These are phyloP conservation scores for Dryobates pubescens DNA, from an alignment of 2,797 vertebrate genomes.

Conservation along the genomic window DNA sequence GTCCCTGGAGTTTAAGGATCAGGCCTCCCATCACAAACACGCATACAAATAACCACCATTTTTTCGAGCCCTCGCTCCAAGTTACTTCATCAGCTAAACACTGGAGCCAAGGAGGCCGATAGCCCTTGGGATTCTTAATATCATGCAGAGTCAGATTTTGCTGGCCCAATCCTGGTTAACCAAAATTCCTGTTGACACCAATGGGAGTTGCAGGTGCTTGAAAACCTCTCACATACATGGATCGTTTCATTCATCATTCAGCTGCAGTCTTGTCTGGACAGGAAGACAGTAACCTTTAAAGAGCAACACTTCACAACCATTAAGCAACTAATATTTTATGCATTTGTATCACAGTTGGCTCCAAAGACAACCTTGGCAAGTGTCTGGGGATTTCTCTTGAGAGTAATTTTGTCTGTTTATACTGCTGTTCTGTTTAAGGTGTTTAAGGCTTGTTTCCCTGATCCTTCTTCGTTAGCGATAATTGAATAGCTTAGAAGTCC, in stretches of 20 bases:
- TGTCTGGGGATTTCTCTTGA: constrained; percentile 60
- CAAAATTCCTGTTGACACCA: constrained; percentile 38
- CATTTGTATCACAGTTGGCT: constrained; percentile 62
- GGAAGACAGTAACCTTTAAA: constrained; percentile 67
- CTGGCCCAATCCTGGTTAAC: background rate
- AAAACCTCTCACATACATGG: constrained; percentile 11
- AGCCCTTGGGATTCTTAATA: background rate
- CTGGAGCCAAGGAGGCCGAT: background rate
- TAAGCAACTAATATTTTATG: constrained; percentile 66
- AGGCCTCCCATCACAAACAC: background rate
- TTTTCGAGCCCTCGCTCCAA: background rate
- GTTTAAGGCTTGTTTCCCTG: constrained; percentile 58
- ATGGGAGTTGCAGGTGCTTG: constrained; percentile 46
- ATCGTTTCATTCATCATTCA: constrained; percentile 31
- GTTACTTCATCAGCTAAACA: background rate
- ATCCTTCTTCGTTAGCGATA: constrained; percentile 59
- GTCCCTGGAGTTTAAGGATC: background rate
- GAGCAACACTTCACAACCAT: constrained; percentile 59
- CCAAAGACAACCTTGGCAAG: constrained; percentile 57
- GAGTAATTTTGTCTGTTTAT: constrained; percentile 59
- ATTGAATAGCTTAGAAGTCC: constrained; percentile 51
- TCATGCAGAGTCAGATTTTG: background rate
- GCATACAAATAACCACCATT: background rate
- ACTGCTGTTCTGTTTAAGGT: constrained; percentile 56
- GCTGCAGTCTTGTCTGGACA: constrained; percentile 52